Evolutionary conservation across 2,113 vertebrate species (phyloP).

Genomic region (Tamias sibiricus): DNA sequence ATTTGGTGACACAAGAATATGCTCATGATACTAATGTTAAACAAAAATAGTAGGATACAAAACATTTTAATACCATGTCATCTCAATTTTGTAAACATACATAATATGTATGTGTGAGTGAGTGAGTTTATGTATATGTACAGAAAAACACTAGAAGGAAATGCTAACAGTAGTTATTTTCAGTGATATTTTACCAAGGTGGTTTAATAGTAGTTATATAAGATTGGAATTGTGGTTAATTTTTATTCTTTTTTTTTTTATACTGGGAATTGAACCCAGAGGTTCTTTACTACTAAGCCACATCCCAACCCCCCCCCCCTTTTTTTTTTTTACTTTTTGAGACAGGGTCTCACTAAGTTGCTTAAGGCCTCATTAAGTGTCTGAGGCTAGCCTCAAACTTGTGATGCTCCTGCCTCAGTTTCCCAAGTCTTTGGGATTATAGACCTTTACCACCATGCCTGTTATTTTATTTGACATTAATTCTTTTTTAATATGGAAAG

Average conservation of each 20-base stretch:
- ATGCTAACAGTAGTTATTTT: constrained; percentile 20
- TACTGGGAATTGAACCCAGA: no score
- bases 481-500: not conserved
- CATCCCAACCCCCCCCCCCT: no score
- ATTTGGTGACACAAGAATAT: constrained; percentile 10
- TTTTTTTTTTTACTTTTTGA: no score
- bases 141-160: constrained; percentile 43
- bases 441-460: no score
- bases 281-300: no score
- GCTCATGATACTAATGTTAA: constrained; percentile 26
- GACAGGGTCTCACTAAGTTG: no score
- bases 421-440: no score
- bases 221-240: constrained; percentile 27
- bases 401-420: no score
- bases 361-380: no score
- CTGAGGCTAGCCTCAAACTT: no score
- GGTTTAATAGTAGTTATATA: constrained; percentile 48
- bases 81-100: constrained; percentile 33
- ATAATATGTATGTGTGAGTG: not conserved
- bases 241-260: not conserved
- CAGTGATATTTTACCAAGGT: not conserved
- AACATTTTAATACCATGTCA: not conserved
- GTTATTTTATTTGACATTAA: not conserved
- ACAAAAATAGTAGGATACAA: not conserved
- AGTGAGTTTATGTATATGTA: not conserved